These are phyloP conservation scores for Willowsia nigromaculata DNA, from an alignment of 2,888 invertebrate species.

Conservation along the genomic window DNA sequence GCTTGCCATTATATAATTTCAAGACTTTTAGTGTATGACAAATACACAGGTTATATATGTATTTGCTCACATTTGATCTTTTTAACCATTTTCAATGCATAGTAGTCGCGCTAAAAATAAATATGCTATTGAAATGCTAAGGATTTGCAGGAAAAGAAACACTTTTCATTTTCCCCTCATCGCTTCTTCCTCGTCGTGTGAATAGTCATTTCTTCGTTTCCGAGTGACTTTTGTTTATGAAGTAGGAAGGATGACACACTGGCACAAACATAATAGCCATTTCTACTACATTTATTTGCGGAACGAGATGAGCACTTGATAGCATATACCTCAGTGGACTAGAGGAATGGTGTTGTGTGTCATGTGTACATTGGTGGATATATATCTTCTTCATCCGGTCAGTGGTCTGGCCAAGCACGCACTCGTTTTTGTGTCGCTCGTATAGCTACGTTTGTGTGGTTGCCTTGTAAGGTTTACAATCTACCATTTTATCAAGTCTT, in stretches of 20 bases:
- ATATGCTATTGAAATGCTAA: background rate
- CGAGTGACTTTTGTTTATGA: slow-evolving; percentile 41
- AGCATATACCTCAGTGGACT: background rate
- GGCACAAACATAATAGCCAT: slow-evolving; percentile 4
- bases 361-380: background rate
- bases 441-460: background rate
- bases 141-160: background rate
- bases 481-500: slow-evolving; percentile 4
- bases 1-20: background rate
- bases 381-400: slow-evolving; percentile 7
- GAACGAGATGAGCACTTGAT: slow-evolving; percentile 10
- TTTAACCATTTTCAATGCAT: background rate
- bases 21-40: background rate
- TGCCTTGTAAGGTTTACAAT: background rate
- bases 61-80: slow-evolving; percentile 17
- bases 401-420: slow-evolving; percentile 12
- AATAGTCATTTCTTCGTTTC: slow-evolving; percentile 22
- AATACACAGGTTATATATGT: background rate
- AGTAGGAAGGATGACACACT: slow-evolving; percentile 24
- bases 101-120: background rate
- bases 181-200: background rate
- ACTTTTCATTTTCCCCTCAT: slow-evolving; percentile 11
- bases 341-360: background rate
- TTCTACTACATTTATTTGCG: slow-evolving; percentile 26
- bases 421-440: background rate